Base-by-base conservation (phyloP, 2,797 vertebrate species). In the Euthynnus affinis region DNA sequence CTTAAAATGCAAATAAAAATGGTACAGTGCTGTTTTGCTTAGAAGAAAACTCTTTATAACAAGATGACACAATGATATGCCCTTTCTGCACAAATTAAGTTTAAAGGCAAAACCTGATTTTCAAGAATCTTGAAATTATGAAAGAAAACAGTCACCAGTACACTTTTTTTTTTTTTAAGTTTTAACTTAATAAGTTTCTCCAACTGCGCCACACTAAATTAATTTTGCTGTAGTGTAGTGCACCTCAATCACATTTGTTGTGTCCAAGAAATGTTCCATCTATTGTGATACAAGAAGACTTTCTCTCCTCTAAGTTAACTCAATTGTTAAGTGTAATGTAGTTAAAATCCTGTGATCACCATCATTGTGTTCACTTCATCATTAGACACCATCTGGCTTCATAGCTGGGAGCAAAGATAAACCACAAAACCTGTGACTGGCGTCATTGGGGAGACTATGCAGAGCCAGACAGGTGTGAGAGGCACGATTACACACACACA, bases 391-490 rank as follows among this genome's bases (percentile, higher is more conserved):
- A 56, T 64, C 64, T 71, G 72, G 58, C 20, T 68, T 44, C 1
- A 59, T 40, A 25, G 49, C 70, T 46, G 29, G 17, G 46, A 77
- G 61, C 61, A 65, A 80, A 67, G 34, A 53, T 12, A 55, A 66
- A 71, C 44, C 22, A 57, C 37, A 55, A 53, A 79, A 63, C 25
- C 53, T 46, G 12, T 10, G 44, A 55, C 51, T 67, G 65, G 22
- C 23, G 25, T 73, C 55, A 75, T 2, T 5, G 29, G 52, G 32
- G 52, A 76, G 22, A 53, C 40, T 63, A 25, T 29, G 32, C 10
- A 32, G 23, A 71, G 37, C 49, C 17, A 6, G n/a, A 81, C 76
- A 82, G 81, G 82, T 88, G 84, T 84, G 71, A 64, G 69, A 63
- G 37, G 64, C 73, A 55, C 18, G 55, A 37, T 59, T 59, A 13